Base-by-base conservation (phyloP, 2,113 vertebrate species). In the Sinocyclocheilus anshuiensis region DNA sequence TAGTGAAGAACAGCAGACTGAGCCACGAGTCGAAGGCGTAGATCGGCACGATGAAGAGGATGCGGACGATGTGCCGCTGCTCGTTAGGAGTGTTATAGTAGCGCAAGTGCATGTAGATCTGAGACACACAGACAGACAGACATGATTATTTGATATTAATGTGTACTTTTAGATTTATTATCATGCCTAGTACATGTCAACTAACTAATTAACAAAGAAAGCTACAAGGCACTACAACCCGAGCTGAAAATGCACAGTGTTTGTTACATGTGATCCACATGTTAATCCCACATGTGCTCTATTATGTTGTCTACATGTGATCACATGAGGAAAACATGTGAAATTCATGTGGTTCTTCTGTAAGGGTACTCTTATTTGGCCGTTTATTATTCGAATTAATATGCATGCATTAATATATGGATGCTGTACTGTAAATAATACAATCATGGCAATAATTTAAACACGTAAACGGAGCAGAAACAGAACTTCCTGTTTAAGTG, bases 51-150 rank as follows among this genome's bases (percentile, higher is more conserved):
- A 99, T 97, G 95, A 99, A 99, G 92, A 99, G 97, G 92, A 99
- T 98, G 22, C 98, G 95, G 0, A 99, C 97, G 0, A 99, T 99
- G 94, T 99, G 97, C 45, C 98, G 96, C 93, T 99, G 98, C 90
- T 99, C 98, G 0, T 97, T 96, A 0, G 98, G 98, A 26, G 97
- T 95, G 93, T 96, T 99, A 63, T 99, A 98, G 93, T 95, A 98
- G 63, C 97, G 96, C n/a, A 99, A 96, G 78, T 99, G 98, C 98
- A 98, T 98, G 93, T 99, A 99, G 94, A 99, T 99, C 98, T 99
- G 94, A 77, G 0, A 74, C 55, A 77, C 24, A 39, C 12, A 76
- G 29, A 33, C 36, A 50, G 7, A 53, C 36, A n/a, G 11, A 33
- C 29, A 2, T 33, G 29, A 33, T 33, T 6, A 33, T 33, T 22